These are phyloP conservation scores for Anthophora plumipes DNA, from an alignment of 2,888 invertebrate species.

Conservation along the genomic window DNA sequence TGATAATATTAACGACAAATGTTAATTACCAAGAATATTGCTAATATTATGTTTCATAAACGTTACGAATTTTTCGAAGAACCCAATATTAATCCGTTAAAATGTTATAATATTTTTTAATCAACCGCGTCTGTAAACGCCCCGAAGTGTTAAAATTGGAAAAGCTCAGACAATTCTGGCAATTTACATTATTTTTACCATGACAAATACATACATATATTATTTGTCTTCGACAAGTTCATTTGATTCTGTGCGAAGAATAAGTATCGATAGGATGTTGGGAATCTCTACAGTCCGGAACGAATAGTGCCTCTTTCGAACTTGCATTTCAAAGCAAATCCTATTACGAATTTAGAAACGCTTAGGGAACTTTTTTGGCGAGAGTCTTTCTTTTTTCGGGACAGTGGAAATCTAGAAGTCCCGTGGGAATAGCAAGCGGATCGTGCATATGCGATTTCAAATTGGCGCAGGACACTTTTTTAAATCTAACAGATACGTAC, in stretches of 20 bases:
- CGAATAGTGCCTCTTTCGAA: not conserved
- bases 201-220: too few relatives aligned
- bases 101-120: too few relatives aligned
- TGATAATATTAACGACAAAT: too few relatives aligned
- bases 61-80: too few relatives aligned
- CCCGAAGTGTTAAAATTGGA: too few relatives aligned
- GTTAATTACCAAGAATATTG: too few relatives aligned
- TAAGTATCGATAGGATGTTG: not conserved
- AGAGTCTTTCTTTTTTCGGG: not conserved
- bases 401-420: slow-evolving; percentile 14
- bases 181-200: not conserved
- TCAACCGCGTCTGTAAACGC: too few relatives aligned
- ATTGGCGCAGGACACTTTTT: not conserved
- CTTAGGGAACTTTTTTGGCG: slow-evolving; percentile 17
- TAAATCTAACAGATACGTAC: slow-evolving; percentile 7
- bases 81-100: too few relatives aligned
- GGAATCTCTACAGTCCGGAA: slow-evolving; percentile 8
- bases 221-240: not conserved
- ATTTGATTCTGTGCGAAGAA: not conserved
- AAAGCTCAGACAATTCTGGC: not conserved
- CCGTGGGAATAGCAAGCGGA: slow-evolving; percentile 30
- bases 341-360: slow-evolving; percentile 37
- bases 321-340: slow-evolving; percentile 41
- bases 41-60: too few relatives aligned
- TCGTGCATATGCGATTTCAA: slow-evolving; percentile 26